Evolutionary conservation across 2,113 vertebrate genomes (phyloP), one percentile per base, ranked within the genome.

Genomic region (Propithecus coquereli): DNA sequence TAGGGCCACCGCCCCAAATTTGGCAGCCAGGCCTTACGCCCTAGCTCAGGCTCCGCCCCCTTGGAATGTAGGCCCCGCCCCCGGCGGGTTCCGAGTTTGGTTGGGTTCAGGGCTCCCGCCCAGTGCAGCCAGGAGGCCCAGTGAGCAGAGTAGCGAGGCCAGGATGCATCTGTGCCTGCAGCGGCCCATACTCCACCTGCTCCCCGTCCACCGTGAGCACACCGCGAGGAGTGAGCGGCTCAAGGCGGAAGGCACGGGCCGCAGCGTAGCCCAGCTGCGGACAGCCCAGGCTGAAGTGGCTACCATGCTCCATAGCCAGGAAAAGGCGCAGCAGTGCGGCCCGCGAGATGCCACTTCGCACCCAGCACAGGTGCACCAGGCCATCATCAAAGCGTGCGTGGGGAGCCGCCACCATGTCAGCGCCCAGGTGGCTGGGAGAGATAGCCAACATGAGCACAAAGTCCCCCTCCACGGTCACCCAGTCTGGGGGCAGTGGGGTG

Each of bases 131-230:
- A 0, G 96, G 94, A 52, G 97, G 97, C 20, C 98, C 98, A 0
- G 98, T 96, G 73, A 98, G 91, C 0, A 98, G 59, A 0, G 95
- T 97, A 13, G 94, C 98, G 0, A 98, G 87, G 37, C 97, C 93
- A 0, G 91, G 97, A 11, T 98, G 98, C 63, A 99, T 97, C 98
- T 99, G 99, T 3, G 99, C 99, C 98, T 99, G 99, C 40, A 99
- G 95, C 0, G 99, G 99, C 61, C 99, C 99, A 1, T 99, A 99
- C 61, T 99, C 99, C 85, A 99, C 99, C 89, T 99, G 97, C 92
- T 99, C 99, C 6, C 99, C 99, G 0, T 99, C 99, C 94, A 99
- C 99, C 0, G 99, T 99, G 61, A 99, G 98, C 32, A 99, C 98
- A 11, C 99, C 99, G 13, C 99, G 98, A 5, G 98, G 68, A 0